phyloP scores from a whole-genome alignment of 2,113 vertebrate species.

The Pedionomus torquatus region DNA sequence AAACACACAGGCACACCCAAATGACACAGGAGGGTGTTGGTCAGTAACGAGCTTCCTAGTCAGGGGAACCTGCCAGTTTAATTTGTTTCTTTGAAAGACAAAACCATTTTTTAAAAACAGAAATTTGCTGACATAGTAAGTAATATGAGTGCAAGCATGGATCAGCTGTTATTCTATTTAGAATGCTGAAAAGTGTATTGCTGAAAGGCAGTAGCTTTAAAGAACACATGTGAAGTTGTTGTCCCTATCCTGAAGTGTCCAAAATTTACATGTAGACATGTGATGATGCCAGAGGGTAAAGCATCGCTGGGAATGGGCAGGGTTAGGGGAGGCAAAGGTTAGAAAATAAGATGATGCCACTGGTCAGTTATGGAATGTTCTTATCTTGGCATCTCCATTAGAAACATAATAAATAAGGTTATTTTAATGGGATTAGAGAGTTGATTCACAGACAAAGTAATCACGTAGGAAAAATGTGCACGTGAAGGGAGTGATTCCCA shows the following conservation, averaged over 20 bases:
- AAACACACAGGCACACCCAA: background rate
- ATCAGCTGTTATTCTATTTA: background rate
- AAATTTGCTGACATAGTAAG: background rate
- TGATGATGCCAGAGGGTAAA: background rate
- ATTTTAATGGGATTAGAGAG: background rate
- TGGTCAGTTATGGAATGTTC: background rate
- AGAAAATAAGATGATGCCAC: background rate
- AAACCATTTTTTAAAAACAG: background rate
- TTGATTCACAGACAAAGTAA: background rate
- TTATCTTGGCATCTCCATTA: background rate
- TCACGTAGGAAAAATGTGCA: background rate
- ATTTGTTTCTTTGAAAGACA: background rate
- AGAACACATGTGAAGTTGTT: background rate
- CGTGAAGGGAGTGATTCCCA: background rate
- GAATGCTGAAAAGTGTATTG: background rate
- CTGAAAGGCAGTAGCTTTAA: background rate
- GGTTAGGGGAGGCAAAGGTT: background rate
- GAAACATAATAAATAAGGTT: background rate
- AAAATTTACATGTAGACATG: background rate
- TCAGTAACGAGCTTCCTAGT: background rate
- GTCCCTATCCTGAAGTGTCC: background rate
- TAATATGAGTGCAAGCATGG: background rate
- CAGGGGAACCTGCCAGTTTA: background rate
- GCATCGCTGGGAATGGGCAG: background rate
- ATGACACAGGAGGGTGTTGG: slow-evolving; percentile 48